Conservation (phyloP, 2,888 invertebrate species). For the Drosophila multiciliata region DNA sequence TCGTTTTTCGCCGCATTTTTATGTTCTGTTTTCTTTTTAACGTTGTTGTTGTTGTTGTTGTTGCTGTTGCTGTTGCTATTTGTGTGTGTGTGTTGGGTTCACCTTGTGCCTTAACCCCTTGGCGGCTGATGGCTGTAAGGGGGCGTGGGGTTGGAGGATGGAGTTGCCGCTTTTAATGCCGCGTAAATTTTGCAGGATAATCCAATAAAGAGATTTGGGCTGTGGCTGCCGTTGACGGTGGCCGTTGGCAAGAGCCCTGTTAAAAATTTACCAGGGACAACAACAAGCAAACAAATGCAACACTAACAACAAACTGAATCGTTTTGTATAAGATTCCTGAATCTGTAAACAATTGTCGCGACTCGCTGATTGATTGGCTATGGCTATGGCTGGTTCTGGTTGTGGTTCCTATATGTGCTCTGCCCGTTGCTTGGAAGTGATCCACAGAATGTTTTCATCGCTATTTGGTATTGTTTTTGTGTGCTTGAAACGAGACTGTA, state of each 20-base stretch:
- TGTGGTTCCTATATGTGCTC: conserved; percentile 8
- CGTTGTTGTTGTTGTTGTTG: conserved; percentile 25
- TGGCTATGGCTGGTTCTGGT: background rate
- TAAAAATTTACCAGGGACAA: conserved; percentile 58
- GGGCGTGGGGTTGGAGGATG: background rate
- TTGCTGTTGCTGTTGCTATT: conserved; percentile 10
- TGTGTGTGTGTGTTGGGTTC: conserved; percentile 23
- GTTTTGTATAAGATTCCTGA: conserved; percentile 39
- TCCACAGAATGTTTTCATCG: conserved; percentile 34
- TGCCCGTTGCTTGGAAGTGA: background rate
- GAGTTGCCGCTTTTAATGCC: conserved; percentile 73
- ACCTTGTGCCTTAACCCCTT: conserved; percentile 75
- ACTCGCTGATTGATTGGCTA: conserved; percentile 12
- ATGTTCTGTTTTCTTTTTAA: background rate
- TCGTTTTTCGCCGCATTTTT: conserved; percentile 2
- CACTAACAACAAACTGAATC: conserved; percentile 29
- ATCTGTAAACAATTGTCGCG: conserved; percentile 67
- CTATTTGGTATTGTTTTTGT: conserved; percentile 17
- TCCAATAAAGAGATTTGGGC: conserved; percentile 79
- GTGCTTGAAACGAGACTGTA: background rate
- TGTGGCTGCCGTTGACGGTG: conserved; percentile 65
- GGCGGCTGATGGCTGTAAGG: conserved; percentile 13
- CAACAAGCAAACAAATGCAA: conserved; percentile 35
- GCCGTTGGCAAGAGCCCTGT: conserved; percentile 56
- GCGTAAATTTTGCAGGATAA: conserved; percentile 80